phyloP scores from a whole-genome alignment of 2,113 vertebrate genomes.

The Xiphias gladius region DNA sequence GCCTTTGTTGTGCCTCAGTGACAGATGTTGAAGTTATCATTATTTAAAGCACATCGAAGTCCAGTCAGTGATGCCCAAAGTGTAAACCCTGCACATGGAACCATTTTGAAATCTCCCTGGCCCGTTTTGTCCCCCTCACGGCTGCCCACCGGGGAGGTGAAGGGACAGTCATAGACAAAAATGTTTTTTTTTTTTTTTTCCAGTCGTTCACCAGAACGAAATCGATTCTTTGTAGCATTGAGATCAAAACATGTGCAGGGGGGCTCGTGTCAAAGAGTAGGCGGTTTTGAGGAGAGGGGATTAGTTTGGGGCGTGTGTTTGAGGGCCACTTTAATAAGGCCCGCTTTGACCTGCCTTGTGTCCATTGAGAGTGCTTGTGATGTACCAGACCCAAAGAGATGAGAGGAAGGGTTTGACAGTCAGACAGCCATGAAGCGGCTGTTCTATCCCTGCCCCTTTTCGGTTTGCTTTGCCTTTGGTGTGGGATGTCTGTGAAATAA shows the following conservation, averaged over 20 bases:
- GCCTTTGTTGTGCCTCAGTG: conserved; percentile 6
- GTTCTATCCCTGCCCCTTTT: conserved; percentile 40
- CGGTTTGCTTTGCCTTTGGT: conserved; percentile 52
- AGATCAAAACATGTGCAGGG: conserved; percentile 62
- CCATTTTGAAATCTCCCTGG: conserved; percentile 24
- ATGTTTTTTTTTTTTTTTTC: conserved; percentile 19
- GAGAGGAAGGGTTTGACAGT: conserved; percentile 50
- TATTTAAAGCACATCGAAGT: conserved; percentile 41
- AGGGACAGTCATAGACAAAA: conserved; percentile 34
- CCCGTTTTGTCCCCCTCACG: conserved; percentile 29
- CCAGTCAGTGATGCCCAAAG: conserved; percentile 10
- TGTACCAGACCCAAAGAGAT: conserved; percentile 62
- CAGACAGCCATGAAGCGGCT: conserved; percentile 33
- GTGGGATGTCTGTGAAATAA: conserved; percentile 13
- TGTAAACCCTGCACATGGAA: conserved; percentile 36
- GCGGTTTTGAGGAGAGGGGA: conserved; percentile 63
- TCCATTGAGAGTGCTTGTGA: conserved; percentile 49
- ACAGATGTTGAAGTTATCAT: not conserved
- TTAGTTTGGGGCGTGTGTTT: conserved; percentile 70
- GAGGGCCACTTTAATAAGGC: conserved; percentile 66
- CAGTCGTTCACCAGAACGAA: conserved; percentile 47
- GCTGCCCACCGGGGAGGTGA: conserved; percentile 36
- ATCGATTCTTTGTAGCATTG: conserved; percentile 53
- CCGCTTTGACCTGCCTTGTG: conserved; percentile 50
- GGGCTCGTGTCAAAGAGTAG: conserved; percentile 55